phyloP scores from a whole-genome alignment of 2,888 invertebrate genomes.

The Temnothorax unifasciatus region DNA sequence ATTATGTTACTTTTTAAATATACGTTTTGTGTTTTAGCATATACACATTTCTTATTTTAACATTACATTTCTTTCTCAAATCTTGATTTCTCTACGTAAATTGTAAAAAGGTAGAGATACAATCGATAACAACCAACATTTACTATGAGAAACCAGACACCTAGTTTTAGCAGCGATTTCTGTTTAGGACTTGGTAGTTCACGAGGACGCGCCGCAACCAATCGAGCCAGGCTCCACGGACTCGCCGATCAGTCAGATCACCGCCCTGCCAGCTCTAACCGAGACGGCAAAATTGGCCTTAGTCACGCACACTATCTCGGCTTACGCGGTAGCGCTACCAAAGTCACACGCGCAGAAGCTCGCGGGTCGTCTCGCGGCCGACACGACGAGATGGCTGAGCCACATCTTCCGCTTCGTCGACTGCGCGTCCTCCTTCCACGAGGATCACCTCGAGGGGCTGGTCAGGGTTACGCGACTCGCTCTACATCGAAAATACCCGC shows the following conservation, averaged over 20 bases:
- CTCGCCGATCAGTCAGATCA: conserved; percentile 78
- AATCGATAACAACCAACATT: no score
- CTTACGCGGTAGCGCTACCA: conserved; percentile 94
- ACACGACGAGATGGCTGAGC: conserved; percentile 95
- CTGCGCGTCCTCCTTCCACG: conserved; percentile 94
- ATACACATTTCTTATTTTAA: background rate
- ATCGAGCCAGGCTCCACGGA: conserved; percentile 88
- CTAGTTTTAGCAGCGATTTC: background rate
- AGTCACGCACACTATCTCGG: conserved; percentile 95
- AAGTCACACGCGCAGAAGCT: conserved; percentile 92
- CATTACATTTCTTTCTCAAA: background rate
- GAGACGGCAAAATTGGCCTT: conserved; percentile 89
- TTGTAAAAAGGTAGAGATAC: no score
- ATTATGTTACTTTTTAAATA: background rate
- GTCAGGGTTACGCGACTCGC: conserved; percentile 93
- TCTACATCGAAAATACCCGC: conserved; percentile 93
- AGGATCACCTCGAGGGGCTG: conserved; percentile 95
- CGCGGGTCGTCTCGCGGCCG: conserved; percentile 93
- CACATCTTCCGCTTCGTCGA: conserved; percentile 93
- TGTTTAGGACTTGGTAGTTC: conserved; percentile 83
- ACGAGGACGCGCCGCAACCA: conserved; percentile 83
- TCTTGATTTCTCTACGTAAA: background rate
- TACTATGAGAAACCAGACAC: background rate
- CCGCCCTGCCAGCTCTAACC: conserved; percentile 83
- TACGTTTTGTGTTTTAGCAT: background rate